Evolutionary conservation across 1,140 invertebrate species (phyloP), one percentile per base, ranked within the genome.

Genomic region (Drosophila persimilis): DNA sequence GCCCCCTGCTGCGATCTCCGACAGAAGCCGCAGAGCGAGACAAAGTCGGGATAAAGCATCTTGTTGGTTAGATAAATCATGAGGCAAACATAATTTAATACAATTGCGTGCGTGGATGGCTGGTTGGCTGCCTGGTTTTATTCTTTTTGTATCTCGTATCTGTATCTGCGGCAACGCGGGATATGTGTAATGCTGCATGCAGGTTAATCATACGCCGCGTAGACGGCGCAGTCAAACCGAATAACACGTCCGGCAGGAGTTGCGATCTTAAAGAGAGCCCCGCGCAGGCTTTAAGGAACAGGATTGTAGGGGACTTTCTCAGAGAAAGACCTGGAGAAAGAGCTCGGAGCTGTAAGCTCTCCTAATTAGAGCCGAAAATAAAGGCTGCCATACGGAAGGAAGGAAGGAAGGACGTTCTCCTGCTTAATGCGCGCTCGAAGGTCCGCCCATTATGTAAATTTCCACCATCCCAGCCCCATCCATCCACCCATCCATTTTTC

Each of bases 21-120:
- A 35, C 31, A 9, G 31, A 35, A 35, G 31, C 31, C 2, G 8
- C 31, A 13, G 39, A 13, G 64, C 35, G 50, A 69, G 66, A 73
- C 60, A 75, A 79, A 63, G 57, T 52, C 72, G 35, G 62, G 72
- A 84, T 80, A 80, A 58, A 65, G 62, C 67, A 63, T 73, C 59
- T 77, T 79, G 53, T 67, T 22, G 15, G 8, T n/a, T 66, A 75
- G 73, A 86, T 86, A 86, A 86, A 86, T 86, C 81, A 86, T 78
- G 64, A 61, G 45, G 62, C 73, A 81, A 80, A 74, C 58, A 86
- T 86, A 81, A 86, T 86, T 81, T 88, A 77, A 86, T 66, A 76
- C 80, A 77, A 60, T 55, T 61, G 63, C 70, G 47, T 48, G 52
- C 59, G 26, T 47, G 53, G 9, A 24, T 31, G 53, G 9, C 31